phyloP scores from a whole-genome alignment of 2,888 invertebrate genomes.

The Tenthredo distinguenda region DNA sequence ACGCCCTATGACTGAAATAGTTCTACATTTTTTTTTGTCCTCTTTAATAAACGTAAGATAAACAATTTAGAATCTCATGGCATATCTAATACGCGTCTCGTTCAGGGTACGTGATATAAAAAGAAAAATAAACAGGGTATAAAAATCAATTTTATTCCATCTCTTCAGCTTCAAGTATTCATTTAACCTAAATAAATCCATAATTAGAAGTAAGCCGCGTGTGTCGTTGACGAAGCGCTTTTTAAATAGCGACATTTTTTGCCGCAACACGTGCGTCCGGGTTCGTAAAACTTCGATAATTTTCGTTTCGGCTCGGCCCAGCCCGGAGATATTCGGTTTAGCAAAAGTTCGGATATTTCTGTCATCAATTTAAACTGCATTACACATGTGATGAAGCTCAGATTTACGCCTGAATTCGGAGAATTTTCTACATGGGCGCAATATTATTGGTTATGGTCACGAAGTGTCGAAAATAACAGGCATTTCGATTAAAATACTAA shows the following conservation, averaged over 20 bases:
- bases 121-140: background rate
- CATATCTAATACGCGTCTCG: background rate
- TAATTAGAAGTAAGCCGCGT: slow-evolving; percentile 2
- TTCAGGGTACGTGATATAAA: background rate
- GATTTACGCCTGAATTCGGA: background rate
- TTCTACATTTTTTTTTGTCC: slow-evolving; percentile 18
- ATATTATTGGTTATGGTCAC: background rate
- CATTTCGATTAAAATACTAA: background rate
- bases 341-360: background rate
- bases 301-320: slow-evolving; percentile 4
- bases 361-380: slow-evolving; percentile 23
- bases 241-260: slow-evolving; percentile 50
- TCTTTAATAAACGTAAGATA: slow-evolving; percentile 27
- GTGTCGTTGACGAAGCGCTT: slow-evolving; percentile 22
- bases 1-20: slow-evolving; percentile 46
- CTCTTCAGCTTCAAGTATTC: background rate
- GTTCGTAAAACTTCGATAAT: background rate
- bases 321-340: background rate
- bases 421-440: too few species aligned
- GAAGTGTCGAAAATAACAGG: background rate
- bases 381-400: background rate
- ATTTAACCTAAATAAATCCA: background rate
- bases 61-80: background rate
- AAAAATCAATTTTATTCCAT: background rate
- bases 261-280: slow-evolving; percentile 44